A percentile compares a stretch with the other conserved stretches of the same genome.
Conservation (phyloP, 2,888 invertebrate genomes). For the Sphinx pinastri region DNA sequence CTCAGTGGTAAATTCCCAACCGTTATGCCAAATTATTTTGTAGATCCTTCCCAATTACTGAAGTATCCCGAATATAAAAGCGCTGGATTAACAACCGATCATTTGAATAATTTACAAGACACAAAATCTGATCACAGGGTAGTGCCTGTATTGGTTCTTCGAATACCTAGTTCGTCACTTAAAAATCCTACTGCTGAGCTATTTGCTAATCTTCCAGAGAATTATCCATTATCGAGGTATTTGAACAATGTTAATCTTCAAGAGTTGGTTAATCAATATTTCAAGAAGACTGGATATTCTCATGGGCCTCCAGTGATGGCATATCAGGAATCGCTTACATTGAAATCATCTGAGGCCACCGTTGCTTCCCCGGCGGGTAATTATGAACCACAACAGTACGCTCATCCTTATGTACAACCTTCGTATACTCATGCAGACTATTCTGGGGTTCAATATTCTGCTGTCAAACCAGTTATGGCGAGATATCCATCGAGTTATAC, state of each 20-base stretch:
- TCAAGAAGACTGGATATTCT: constrained; percentile 72
- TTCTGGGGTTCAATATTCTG: constrained; percentile 77
- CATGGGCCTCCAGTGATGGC: constrained; percentile 70
- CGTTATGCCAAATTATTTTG: constrained; percentile 78
- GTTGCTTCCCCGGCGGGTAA: constrained; percentile 41
- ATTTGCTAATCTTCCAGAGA: constrained; percentile 82
- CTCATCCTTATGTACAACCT: constrained; percentile 69
- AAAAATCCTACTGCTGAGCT: constrained; percentile 79
- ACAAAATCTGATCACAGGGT: constrained; percentile 69
- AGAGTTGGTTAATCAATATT: constrained; percentile 80
- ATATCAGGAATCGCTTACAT: constrained; percentile 54
- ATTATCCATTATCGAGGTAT: constrained; percentile 80
- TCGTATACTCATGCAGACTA: constrained; percentile 73
- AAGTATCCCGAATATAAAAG: constrained; percentile 77
- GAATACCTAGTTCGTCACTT: constrained; percentile 83
- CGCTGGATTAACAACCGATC: constrained; percentile 76
- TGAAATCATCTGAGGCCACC: constrained; percentile 44
- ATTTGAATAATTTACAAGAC: constrained; percentile 65
- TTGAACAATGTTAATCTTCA: constrained; percentile 84
- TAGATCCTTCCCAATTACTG: constrained; percentile 72
- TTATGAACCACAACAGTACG: constrained; percentile 66
- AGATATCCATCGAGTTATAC: constrained; percentile 68
- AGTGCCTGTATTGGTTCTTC: constrained; percentile 83
- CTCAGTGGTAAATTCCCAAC: constrained; percentile 74
- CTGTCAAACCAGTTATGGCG: constrained; percentile 79